Percentiles rank a stretch among this genome's conserved stretches.
Evolutionary conservation across 2,113 vertebrate species (phyloP).

Genomic region (Pollimyrus isidori): DNA sequence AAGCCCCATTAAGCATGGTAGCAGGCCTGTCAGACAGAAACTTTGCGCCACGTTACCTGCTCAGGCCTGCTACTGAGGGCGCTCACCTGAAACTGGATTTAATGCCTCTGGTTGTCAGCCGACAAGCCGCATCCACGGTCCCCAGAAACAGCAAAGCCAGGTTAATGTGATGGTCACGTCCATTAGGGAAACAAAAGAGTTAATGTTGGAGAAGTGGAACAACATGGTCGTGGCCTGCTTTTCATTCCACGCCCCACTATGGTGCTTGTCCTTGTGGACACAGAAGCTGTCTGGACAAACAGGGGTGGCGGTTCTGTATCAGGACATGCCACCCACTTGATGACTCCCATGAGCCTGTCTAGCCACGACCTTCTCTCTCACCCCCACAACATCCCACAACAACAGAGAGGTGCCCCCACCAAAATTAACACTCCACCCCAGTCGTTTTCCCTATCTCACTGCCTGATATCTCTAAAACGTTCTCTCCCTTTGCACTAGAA

Average conservation of each 20-base stretch:
- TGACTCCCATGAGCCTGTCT: background rate
- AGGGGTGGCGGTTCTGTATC: too few species aligned
- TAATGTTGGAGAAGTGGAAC: background rate
- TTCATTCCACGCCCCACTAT: background rate
- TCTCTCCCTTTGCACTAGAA: slow-evolving; percentile 11
- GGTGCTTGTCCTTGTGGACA: background rate
- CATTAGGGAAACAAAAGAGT: background rate
- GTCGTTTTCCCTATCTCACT: background rate
- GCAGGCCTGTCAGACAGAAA: background rate
- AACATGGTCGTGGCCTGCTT: background rate
- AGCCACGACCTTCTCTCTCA: background rate
- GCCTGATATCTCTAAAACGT: background rate
- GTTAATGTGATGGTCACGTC: background rate
- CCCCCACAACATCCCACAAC: background rate
- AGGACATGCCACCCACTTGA: background rate
- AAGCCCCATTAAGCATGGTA: background rate
- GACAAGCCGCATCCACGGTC: background rate
- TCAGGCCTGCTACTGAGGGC: background rate
- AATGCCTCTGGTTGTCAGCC: background rate
- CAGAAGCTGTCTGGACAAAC: background rate
- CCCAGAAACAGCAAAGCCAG: background rate
- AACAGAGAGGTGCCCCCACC: background rate
- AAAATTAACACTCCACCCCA: background rate
- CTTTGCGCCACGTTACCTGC: background rate
- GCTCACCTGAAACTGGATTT: background rate